Percentiles rank a stretch among this genome's conserved stretches.
phyloP scores from a whole-genome alignment of 2,888 invertebrate species.

The Mythimna loreyi region DNA sequence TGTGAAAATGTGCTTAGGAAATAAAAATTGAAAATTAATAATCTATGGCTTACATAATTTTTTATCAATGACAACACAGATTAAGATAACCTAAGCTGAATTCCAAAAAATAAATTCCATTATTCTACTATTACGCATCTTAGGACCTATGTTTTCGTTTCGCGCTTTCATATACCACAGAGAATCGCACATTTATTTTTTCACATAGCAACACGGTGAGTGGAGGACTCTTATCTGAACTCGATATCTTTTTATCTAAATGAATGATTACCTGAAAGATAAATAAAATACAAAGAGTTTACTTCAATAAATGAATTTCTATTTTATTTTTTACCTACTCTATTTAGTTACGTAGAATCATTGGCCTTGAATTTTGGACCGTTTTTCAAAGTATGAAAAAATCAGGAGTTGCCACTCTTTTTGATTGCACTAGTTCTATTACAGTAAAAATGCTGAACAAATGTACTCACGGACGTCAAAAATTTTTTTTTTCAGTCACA shows the following conservation, averaged over 20 bases:
- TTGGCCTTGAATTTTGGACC: neutral
- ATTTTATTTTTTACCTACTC: neutral
- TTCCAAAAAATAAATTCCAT: neutral
- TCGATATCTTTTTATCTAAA: neutral
- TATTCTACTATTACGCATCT: neutral
- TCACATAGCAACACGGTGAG: slow-evolving; percentile 22
- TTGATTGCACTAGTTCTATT: neutral
- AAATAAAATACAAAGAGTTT: slow-evolving; percentile 1
- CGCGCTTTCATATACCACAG: neutral
- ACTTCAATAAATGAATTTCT: neutral
- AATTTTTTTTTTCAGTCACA: too few species aligned
- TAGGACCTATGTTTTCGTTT: neutral
- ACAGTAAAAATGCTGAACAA: neutral
- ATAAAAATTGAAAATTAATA: neutral
- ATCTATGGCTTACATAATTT: neutral
- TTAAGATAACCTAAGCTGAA: neutral
- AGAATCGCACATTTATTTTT: neutral
- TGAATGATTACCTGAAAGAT: slow-evolving; percentile 17
- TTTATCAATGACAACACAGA: neutral
- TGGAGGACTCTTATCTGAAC: slow-evolving; percentile 12
- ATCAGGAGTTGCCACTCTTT: neutral
- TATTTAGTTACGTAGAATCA: neutral
- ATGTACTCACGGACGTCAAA: too few species aligned
- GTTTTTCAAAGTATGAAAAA: slow-evolving; percentile 12
- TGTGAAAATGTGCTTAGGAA: neutral